Evolutionary conservation across 2,113 vertebrate genomes (phyloP).

Genomic region (Sinosuthora webbiana): DNA sequence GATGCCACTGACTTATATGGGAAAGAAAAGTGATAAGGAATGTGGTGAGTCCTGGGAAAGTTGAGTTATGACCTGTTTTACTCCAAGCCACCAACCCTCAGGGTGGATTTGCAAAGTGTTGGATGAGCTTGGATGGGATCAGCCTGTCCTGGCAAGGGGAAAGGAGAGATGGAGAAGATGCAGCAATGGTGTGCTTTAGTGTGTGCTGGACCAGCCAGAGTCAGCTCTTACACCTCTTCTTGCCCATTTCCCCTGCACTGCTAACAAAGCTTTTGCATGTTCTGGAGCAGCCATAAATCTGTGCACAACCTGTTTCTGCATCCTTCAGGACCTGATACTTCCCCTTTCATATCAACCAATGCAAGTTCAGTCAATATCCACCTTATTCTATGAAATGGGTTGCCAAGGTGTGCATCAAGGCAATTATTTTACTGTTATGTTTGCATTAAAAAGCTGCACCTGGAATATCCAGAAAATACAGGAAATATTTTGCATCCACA

Average conservation of each 20-base stretch:
- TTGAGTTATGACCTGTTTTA: background rate
- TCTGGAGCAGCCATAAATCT: background rate
- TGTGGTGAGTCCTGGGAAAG: background rate
- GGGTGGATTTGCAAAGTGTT: background rate
- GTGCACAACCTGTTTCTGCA: background rate
- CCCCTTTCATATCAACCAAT: background rate
- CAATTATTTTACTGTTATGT: background rate
- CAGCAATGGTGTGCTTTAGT: background rate
- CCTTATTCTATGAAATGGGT: background rate
- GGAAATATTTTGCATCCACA: background rate
- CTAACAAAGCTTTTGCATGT: accelerated
- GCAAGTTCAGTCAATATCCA: background rate
- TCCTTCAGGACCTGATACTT: background rate
- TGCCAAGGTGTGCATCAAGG: background rate
- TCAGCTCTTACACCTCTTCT: background rate
- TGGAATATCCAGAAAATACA: background rate
- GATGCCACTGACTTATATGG: background rate
- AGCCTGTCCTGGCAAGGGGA: background rate
- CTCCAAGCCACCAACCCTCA: background rate
- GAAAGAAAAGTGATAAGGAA: background rate
- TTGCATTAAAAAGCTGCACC: background rate
- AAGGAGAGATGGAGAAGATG: background rate
- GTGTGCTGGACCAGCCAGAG: background rate
- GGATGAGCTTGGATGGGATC: background rate
- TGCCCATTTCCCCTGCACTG: background rate